A percentile compares a stretch with the other conserved stretches of the same genome.
These are phyloP conservation scores for Brachionus plicatilis DNA, from an alignment of 1,140 invertebrate species.

Conservation along the genomic window DNA sequence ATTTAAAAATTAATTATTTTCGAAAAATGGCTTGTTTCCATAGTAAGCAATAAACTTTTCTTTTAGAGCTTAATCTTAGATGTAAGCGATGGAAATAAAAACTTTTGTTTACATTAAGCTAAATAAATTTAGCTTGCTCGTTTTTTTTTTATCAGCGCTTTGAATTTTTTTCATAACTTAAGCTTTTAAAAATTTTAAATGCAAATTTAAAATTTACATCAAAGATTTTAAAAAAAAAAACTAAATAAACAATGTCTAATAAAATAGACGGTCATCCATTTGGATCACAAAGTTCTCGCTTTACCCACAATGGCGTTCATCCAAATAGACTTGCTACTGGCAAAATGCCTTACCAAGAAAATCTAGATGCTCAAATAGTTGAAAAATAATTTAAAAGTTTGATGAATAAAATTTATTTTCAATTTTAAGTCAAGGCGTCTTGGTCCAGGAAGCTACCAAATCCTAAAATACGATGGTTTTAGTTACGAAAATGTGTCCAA, in stretches of 20 bases:
- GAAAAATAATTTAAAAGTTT: not conserved
- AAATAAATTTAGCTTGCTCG: not conserved
- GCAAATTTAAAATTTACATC: not conserved
- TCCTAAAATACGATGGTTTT: slow-evolving; percentile 35
- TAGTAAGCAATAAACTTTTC: not conserved
- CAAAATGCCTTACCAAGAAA: slow-evolving; percentile 32
- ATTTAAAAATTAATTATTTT: not conserved
- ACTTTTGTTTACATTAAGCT: slow-evolving; percentile 2
- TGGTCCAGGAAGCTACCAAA: slow-evolving; percentile 34
- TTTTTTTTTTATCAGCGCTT: not conserved
- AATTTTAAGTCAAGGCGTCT: not conserved
- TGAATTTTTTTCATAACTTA: not conserved
- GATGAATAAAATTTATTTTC: not conserved
- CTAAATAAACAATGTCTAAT: not conserved
- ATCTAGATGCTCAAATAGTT: slow-evolving; percentile 10
- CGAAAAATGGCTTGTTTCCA: not conserved
- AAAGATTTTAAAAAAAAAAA: not conserved
- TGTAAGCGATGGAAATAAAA: not conserved
- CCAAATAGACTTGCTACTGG: slow-evolving; percentile 9
- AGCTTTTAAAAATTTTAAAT: not conserved
- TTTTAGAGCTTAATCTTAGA: not conserved
- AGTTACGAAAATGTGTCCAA: slow-evolving; percentile 6
- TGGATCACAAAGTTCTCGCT: slow-evolving; percentile 13
- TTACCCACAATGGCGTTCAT: slow-evolving; percentile 14
- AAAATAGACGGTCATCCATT: slow-evolving; percentile 16